phyloP scores from a whole-genome alignment of 2,888 invertebrate genomes.

The Coremacera marginata region DNA sequence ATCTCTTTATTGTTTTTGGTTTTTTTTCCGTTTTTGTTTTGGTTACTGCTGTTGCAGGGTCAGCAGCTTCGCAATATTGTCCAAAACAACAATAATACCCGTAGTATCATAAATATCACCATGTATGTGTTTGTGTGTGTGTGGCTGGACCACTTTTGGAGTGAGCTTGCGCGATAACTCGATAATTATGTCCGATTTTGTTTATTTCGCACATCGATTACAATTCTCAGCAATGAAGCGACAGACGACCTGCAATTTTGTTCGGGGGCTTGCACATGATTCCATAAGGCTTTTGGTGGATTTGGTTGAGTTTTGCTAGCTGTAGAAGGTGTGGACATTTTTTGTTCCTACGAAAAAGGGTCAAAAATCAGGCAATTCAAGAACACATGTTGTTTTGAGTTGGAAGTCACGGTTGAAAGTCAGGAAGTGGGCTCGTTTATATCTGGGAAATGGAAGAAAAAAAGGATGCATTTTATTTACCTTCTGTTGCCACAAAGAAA shows the following conservation, averaged over 20 bases:
- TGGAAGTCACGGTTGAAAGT: not conserved
- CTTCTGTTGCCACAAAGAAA: not conserved
- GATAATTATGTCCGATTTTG: conserved; percentile 70
- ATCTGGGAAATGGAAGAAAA: not conserved
- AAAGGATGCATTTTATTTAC: not conserved
- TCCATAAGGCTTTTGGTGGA: conserved; percentile 8
- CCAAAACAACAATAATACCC: conserved; percentile 63
- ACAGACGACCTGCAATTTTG: not conserved
- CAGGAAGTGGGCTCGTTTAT: not conserved
- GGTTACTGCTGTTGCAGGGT: conserved; percentile 36
- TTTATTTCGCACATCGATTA: conserved; percentile 70
- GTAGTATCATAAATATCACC: conserved; percentile 65
- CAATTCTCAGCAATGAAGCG: conserved; percentile 46
- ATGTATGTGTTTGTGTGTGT: conserved; percentile 61
- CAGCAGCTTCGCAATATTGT: conserved; percentile 27
- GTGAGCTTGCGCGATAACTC: conserved; percentile 67
- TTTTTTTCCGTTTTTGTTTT: conserved; percentile 23
- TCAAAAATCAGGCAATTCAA: not conserved
- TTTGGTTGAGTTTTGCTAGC: not conserved
- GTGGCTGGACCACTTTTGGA: conserved; percentile 40
- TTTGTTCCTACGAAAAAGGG: not conserved
- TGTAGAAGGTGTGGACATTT: not conserved
- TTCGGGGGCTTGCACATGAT: conserved; percentile 8
- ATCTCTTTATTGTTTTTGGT: not conserved
- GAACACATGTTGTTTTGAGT: not conserved